Conservation (phyloP, 2,113 vertebrate species). For the Datnioides undecimradiatus region DNA sequence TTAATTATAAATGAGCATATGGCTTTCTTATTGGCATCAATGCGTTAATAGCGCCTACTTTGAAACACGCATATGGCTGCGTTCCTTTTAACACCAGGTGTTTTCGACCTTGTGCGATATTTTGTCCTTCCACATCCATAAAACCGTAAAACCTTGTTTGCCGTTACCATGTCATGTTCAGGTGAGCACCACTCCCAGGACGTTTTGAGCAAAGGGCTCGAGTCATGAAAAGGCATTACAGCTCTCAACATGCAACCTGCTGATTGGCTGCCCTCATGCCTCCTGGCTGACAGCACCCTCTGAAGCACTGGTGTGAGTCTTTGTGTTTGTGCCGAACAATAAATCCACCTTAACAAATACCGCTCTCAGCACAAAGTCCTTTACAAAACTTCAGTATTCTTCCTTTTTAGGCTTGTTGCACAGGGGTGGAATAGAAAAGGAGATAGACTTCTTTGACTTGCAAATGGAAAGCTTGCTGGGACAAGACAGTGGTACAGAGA, state of each 20-base stretch:
- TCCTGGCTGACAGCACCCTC: background rate
- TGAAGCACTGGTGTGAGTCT: constrained; percentile 1
- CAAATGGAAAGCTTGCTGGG: background rate
- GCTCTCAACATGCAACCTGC: background rate
- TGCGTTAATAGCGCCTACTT: background rate
- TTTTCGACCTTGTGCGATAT: background rate
- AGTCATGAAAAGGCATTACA: constrained; percentile 8
- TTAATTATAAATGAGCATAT: constrained; percentile 36
- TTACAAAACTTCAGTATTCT: constrained; percentile 12
- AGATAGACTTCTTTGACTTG: constrained; percentile 4
- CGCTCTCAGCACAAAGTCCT: constrained; percentile 1
- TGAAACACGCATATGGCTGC: background rate
- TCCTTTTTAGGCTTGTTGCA: background rate
- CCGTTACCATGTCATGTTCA: background rate
- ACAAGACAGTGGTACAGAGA: background rate
- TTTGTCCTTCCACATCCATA: background rate
- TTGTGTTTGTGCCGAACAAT: constrained; percentile 33
- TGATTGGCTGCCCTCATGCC: constrained; percentile 22
- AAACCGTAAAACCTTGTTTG: constrained; percentile 4
- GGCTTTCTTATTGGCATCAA: background rate
- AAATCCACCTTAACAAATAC: constrained; percentile 21
- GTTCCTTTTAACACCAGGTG: background rate
- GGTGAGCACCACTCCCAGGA: background rate
- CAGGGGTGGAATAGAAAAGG: background rate
- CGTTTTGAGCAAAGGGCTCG: background rate